Percentiles rank a stretch among this genome's conserved stretches.
Conservation (phyloP, 2,888 invertebrate species). For the Callinectes sapidus region DNA sequence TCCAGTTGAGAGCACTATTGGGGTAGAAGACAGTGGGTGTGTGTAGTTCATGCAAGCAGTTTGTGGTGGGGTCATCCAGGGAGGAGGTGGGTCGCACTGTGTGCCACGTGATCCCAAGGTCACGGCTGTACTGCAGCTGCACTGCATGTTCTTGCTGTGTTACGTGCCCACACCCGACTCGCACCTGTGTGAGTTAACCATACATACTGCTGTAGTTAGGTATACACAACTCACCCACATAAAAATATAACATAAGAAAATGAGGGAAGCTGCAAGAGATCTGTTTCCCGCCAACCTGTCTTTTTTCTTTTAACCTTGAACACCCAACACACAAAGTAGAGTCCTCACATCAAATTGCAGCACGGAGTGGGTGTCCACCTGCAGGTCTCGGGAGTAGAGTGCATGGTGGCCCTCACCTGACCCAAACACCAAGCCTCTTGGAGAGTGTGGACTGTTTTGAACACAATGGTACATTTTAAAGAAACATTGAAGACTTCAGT, state of each 20-base stretch:
- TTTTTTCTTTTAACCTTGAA: not conserved
- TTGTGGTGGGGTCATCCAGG: slow-evolving; percentile 72
- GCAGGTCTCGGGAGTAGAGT: slow-evolving; percentile 75
- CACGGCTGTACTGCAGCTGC: slow-evolving; percentile 76
- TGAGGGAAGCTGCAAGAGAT: too few species aligned
- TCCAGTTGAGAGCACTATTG: slow-evolving; percentile 75
- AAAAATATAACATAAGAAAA: too few species aligned
- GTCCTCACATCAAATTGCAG: slow-evolving; percentile 77
- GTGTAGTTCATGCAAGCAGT: slow-evolving; percentile 74
- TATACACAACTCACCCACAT: not conserved
- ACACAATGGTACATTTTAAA: not conserved
- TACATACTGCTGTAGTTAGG: not conserved
- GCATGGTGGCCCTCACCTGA: slow-evolving; percentile 75
- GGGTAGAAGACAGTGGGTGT: slow-evolving; percentile 76
- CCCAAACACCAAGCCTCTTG: slow-evolving; percentile 75
- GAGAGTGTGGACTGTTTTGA: slow-evolving; percentile 41
- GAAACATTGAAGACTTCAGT: not conserved
- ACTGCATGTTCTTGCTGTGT: slow-evolving; percentile 75
- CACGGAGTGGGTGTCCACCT: slow-evolving; percentile 76
- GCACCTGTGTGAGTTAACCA: slow-evolving; percentile 74
- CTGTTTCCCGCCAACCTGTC: not conserved
- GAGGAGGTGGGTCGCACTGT: slow-evolving; percentile 67
- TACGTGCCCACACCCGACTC: slow-evolving; percentile 76
- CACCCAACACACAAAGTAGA: not conserved
- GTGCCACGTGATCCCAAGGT: slow-evolving; percentile 76